A percentile compares a stretch with the other conserved stretches of the same genome.
phyloP scores from a whole-genome alignment of 1,140 invertebrate species.

The Caenorhabditis briggsae region DNA sequence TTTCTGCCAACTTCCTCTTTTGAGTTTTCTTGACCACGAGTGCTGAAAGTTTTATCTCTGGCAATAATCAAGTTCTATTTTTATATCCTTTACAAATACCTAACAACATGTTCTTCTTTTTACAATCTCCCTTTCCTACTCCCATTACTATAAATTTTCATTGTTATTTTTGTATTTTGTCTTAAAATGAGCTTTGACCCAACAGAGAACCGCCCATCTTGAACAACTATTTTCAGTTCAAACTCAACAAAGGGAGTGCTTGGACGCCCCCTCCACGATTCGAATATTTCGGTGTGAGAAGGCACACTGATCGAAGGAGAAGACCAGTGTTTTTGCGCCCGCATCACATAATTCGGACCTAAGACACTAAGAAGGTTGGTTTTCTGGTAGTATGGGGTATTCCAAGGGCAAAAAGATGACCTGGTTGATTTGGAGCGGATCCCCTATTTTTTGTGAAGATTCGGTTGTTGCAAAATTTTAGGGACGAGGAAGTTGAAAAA shows the following conservation, averaged over 20 bases:
- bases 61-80: background rate
- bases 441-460: background rate
- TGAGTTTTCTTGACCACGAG: slow-evolving; percentile 5
- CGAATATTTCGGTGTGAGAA: slow-evolving; percentile 12
- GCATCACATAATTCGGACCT: slow-evolving; percentile 45
- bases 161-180: slow-evolving; percentile 31
- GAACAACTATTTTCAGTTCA: background rate
- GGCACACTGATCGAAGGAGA: background rate
- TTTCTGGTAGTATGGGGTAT: background rate
- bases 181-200: background rate
- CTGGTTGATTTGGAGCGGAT: slow-evolving; percentile 1
- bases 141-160: slow-evolving; percentile 11
- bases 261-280: slow-evolving; percentile 29
- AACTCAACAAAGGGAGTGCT: slow-evolving; percentile 47
- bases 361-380: slow-evolving; percentile 49
- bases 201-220: background rate
- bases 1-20: slow-evolving; percentile 27
- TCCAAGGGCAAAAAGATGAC: slow-evolving; percentile 52
- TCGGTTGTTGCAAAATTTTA: no score
- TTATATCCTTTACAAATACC: slow-evolving; percentile 18
- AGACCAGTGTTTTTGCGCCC: background rate
- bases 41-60: background rate
- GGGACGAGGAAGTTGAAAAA: no score
- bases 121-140: background rate
- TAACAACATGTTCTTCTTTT: slow-evolving; percentile 11